phyloP scores from a whole-genome alignment of 1,140 invertebrate genomes.

The Pentalonia nigronervosa region DNA sequence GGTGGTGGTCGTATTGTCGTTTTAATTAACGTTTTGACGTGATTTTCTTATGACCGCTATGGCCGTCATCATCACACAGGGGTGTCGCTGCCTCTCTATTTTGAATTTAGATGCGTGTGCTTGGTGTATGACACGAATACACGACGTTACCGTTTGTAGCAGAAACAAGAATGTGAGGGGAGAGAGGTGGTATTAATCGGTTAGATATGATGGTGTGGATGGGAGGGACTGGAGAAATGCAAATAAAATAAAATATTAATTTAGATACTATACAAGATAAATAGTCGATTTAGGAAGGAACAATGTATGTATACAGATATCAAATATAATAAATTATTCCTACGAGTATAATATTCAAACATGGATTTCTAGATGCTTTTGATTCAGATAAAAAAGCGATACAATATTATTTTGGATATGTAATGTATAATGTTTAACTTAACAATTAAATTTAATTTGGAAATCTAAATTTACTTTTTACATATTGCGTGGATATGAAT shows the following conservation, averaged over 20 bases:
- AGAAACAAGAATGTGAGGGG: neutral
- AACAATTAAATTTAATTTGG: neutral
- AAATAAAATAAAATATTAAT: neutral
- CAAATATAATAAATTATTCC: neutral
- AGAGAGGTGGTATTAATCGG: neutral
- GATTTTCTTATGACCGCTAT: neutral
- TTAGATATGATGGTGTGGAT: neutral
- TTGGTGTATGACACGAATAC: neutral
- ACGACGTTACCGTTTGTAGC: neutral
- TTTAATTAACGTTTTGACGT: constrained; percentile 40
- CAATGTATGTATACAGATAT: neutral
- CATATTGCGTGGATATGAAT: neutral
- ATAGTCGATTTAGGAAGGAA: neutral
- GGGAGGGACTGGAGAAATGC: neutral
- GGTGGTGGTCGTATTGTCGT: neutral
- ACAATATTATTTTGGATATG: neutral
- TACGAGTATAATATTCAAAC: neutral
- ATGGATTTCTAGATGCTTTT: neutral
- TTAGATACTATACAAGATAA: neutral
- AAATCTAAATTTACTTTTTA: neutral
- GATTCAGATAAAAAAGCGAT: neutral
- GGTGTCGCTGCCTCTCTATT: neutral
- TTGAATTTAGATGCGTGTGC: constrained; percentile 20
- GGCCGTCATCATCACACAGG: neutral
- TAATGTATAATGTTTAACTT: neutral